Evolutionary conservation across 2,797 vertebrate species (phyloP).

Genomic region (Urophycis tenuis): DNA sequence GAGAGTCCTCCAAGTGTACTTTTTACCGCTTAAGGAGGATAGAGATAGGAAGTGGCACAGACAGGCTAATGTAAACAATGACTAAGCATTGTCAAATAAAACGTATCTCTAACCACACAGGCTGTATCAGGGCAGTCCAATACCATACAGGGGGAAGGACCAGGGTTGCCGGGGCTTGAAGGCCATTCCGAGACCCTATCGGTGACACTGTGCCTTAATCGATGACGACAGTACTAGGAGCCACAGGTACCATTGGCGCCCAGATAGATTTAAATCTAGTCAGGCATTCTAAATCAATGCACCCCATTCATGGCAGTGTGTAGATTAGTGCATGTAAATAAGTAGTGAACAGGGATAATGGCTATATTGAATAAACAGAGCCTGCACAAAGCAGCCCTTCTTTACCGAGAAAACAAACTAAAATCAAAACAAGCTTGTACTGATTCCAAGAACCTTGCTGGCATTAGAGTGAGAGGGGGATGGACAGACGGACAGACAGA

Average conservation of each 20-base stretch:
- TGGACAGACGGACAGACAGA: neutral
- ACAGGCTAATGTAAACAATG: no score
- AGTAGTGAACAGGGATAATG: neutral
- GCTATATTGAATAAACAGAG: neutral
- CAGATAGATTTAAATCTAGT: neutral
- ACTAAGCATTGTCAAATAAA: neutral
- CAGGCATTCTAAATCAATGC: neutral
- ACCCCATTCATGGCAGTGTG: neutral
- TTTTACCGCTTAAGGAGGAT: no score
- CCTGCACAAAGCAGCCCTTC: conserved; percentile 29
- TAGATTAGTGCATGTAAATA: neutral
- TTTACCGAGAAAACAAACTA: conserved; percentile 36
- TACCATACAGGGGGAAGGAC: neutral
- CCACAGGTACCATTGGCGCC: neutral
- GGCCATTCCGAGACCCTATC: neutral
- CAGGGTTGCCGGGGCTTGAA: neutral
- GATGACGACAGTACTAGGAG: neutral
- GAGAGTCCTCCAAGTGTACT: neutral
- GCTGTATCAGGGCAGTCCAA: neutral
- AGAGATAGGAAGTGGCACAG: neutral
- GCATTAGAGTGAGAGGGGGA: conserved; percentile 27
- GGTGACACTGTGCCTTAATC: neutral
- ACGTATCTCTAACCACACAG: neutral
- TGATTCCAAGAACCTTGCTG: neutral
- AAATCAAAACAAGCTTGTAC: neutral